Base-by-base conservation (phyloP, 2,888 invertebrate species). In the Meandrusa payeni region DNA sequence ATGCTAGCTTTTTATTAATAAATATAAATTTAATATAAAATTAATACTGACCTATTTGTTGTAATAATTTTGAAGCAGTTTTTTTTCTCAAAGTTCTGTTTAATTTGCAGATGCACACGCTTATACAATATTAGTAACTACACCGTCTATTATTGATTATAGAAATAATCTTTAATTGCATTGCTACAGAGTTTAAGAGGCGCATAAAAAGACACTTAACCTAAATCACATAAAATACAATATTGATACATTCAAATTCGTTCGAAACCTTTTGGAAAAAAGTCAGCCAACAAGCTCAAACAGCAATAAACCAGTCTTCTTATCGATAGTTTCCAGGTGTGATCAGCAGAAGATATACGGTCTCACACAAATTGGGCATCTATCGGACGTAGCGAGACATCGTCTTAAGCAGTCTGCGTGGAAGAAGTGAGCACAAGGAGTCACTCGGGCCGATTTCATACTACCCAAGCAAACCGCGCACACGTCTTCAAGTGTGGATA, bases 361-460 rank as follows among this genome's bases (percentile, higher is more conserved):
- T 48, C 92, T 86, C 54, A 94, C 93, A 69, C 94, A 95, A 64
- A 94, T 92, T 0, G 94, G 94, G 61, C 94, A 94, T 50, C 90
- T 88, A 51, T 92, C 90, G 2, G 91, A 91, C 6, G 89, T 83
- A 51, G 92, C 93, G n/a, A 94, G 83, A 62, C 94, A 94, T 52
- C 90, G 89, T 46, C 94, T 78, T 11, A 95, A 79, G 63, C 95
- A 95, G 65, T 92, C 92, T 0, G 93, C 93, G 64, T 95, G 95
- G 75, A 94, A 95, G 66, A 93, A 89, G 66, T 95, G 95, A 34
- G 93, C 93, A 64, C 95, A 95, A 0, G 94, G 94, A 0, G 94
- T 94, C 5, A 94, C 91, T 23, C 94, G 86, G 0, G 94, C 94
- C 3, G 91, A 89, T 37, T 81, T 81, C 94, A 94, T 93, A 1